Conservation (phyloP, 2,113 vertebrate genomes). For the Crotalus tigris region DNA sequence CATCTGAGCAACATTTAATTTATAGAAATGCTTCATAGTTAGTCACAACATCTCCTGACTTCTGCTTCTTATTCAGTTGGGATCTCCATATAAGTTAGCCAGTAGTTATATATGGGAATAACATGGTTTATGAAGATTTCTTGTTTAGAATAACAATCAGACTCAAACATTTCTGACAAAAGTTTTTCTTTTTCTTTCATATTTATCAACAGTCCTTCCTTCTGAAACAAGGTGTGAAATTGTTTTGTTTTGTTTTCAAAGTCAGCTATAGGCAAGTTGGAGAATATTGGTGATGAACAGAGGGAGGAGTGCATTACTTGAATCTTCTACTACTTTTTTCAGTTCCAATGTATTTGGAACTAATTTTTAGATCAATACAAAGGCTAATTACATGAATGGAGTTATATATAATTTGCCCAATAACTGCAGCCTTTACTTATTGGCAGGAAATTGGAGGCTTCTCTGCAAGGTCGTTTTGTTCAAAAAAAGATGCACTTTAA, state of each 20-base stretch:
- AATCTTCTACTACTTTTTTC: not conserved
- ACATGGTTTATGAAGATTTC: not conserved
- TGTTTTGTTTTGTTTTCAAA: not conserved
- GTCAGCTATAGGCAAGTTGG: not conserved
- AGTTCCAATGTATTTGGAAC: not conserved
- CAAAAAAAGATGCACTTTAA: not conserved
- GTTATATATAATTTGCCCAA: not conserved
- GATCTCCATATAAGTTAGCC: not conserved
- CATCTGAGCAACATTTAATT: not conserved
- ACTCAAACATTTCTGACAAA: not conserved
- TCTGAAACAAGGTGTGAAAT: conserved; percentile 5
- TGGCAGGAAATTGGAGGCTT: not conserved
- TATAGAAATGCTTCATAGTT: conserved; percentile 11
- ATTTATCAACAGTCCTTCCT: not conserved
- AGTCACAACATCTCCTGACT: conserved; percentile 1
- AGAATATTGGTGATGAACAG: not conserved
- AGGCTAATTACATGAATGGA: not conserved
- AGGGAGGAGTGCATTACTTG: not conserved
- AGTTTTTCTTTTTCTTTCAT: not conserved
- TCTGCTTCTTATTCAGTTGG: conserved; percentile 20
- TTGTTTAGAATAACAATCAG: not conserved
- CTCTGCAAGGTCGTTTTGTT: not conserved
- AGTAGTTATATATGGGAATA: not conserved
- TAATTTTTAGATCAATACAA: not conserved
- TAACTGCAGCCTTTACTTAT: not conserved